Conservation (phyloP, 2,888 invertebrate species). For the Gymnocheta viridis region DNA sequence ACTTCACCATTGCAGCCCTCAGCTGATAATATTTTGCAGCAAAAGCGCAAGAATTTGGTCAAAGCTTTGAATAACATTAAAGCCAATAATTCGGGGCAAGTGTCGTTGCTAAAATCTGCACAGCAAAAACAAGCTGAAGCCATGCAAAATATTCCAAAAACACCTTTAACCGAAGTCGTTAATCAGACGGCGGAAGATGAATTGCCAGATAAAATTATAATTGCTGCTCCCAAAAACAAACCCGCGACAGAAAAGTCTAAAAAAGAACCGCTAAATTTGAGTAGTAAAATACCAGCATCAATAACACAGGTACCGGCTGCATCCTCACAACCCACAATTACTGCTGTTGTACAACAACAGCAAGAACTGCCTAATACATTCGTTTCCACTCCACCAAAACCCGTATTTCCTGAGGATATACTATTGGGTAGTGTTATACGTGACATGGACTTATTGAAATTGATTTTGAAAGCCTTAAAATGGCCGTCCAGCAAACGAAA, state of each 20-base stretch:
- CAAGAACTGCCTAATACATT: slow-evolving; percentile 21
- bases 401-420: slow-evolving; percentile 77
- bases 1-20: slow-evolving; percentile 12
- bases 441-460: slow-evolving; percentile 80
- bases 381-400: slow-evolving; percentile 34
- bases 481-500: slow-evolving; percentile 79
- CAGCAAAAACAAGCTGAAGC: slow-evolving; percentile 65
- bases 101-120: slow-evolving; percentile 76
- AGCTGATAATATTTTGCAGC: slow-evolving; percentile 73
- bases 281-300: slow-evolving; percentile 7
- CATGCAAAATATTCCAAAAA: slow-evolving; percentile 12
- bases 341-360: slow-evolving; percentile 39
- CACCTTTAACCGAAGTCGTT: slow-evolving; percentile 27
- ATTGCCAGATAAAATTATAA: slow-evolving; percentile 63
- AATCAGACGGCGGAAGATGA: slow-evolving; percentile 54
- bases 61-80: slow-evolving; percentile 76
- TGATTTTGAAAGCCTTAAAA: slow-evolving; percentile 81
- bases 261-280: slow-evolving; percentile 53
- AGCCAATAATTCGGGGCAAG: slow-evolving; percentile 75
- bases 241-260: slow-evolving; percentile 5
- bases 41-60: slow-evolving; percentile 78
- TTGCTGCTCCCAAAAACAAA: slow-evolving; percentile 62
- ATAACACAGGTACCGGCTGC: slow-evolving; percentile 63
- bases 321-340: slow-evolving; percentile 24
- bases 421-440: slow-evolving; percentile 80